phyloP scores from a whole-genome alignment of 1,140 invertebrate species.

The Diachasma alloeum region DNA sequence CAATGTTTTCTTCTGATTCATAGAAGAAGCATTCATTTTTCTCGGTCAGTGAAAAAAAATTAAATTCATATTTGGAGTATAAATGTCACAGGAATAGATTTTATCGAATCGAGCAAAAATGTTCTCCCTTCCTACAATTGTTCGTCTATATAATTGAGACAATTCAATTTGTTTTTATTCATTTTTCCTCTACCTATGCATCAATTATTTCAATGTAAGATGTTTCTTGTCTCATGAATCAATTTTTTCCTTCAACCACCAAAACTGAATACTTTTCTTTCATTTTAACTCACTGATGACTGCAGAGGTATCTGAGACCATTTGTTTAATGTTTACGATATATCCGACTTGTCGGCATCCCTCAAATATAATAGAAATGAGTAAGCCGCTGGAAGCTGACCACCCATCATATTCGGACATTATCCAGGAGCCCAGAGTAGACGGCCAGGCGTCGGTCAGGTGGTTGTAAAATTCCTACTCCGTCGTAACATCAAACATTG shows the following conservation, averaged over 20 bases:
- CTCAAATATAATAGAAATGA: constrained; percentile 12
- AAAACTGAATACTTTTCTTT: not conserved
- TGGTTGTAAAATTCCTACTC: constrained; percentile 43
- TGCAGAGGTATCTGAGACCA: not conserved
- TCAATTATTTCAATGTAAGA: too few relatives aligned
- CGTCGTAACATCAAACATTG: constrained; percentile 51
- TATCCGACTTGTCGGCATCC: not conserved
- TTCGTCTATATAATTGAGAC: too few relatives aligned
- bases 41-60: too few relatives aligned
- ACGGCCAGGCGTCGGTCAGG: constrained; percentile 33
- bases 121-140: too few relatives aligned
- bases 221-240: too few relatives aligned
- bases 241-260: not conserved
- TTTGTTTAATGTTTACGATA: not conserved
- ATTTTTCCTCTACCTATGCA: too few relatives aligned
- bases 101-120: too few relatives aligned
- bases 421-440: constrained; percentile 23
- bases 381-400: not conserved
- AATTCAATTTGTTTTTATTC: too few relatives aligned
- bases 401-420: constrained; percentile 11
- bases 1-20: too few relatives aligned
- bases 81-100: too few relatives aligned
- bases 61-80: too few relatives aligned
- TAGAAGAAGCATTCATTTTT: too few relatives aligned
- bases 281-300: not conserved